These are phyloP conservation scores for Thera obeliscata DNA, from an alignment of 2,888 invertebrate species.

Conservation along the genomic window DNA sequence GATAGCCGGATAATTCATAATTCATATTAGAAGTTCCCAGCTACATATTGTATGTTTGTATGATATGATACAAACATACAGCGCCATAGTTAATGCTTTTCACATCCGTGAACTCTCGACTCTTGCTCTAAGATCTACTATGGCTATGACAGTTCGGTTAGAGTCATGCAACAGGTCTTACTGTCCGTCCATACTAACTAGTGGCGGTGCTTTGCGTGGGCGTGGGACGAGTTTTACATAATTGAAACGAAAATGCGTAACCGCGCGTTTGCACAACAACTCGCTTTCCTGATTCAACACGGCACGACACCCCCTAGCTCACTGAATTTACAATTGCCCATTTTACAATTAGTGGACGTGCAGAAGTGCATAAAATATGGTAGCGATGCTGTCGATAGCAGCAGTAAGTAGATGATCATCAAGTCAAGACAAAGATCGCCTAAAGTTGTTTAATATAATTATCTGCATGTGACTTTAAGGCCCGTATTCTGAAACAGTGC, in stretches of 20 bases:
- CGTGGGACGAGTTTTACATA: background rate
- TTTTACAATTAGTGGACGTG: too few species aligned
- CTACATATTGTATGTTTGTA: too few species aligned
- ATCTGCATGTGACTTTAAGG: too few species aligned
- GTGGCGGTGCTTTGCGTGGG: background rate
- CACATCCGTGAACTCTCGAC: background rate
- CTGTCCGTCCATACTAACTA: background rate
- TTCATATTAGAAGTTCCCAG: background rate
- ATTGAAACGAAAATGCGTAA: background rate
- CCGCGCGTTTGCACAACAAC: background rate
- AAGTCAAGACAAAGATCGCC: too few species aligned
- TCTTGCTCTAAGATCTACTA: background rate
- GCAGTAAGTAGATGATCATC: too few species aligned
- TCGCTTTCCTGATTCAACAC: background rate
- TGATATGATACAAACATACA: too few species aligned
- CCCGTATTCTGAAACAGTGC: too few species aligned
- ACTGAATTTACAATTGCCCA: too few species aligned
- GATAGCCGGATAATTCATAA: background rate
- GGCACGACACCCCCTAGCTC: background rate
- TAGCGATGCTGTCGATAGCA: too few species aligned
- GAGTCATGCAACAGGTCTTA: slow-evolving; percentile 1
- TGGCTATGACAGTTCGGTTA: background rate
- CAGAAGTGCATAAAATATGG: too few species aligned
- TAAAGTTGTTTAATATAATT: too few species aligned
- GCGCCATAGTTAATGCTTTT: background rate